phyloP scores from a whole-genome alignment of 2,113 vertebrate species.

The Platycercus adscitus region DNA sequence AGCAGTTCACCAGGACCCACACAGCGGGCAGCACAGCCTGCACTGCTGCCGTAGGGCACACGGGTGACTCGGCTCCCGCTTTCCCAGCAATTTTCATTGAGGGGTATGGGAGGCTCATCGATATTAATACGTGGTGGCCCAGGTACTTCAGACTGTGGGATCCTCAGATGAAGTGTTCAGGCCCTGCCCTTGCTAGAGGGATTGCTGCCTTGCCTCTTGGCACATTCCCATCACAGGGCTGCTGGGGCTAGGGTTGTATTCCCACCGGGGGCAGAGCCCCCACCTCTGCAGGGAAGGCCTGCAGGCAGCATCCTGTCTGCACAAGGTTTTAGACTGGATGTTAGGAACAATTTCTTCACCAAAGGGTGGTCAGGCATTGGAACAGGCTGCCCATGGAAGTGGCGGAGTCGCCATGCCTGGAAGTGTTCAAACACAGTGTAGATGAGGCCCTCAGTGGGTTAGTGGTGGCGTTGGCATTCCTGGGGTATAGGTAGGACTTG shows the following conservation, averaged over 20 bases:
- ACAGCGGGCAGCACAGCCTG: background rate
- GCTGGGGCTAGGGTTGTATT: background rate
- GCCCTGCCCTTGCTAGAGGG: fast-evolving
- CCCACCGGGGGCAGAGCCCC: background rate
- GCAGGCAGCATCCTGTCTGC: background rate
- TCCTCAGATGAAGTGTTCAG: too few relatives aligned
- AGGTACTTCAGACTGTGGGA: background rate
- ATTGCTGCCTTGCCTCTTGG: background rate
- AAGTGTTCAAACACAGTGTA: background rate
- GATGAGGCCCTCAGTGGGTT: background rate
- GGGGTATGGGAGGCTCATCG: fast-evolving
- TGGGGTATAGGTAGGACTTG: background rate
- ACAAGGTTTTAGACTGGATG: background rate
- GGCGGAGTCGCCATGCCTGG: background rate
- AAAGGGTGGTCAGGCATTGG: background rate
- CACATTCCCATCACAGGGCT: background rate
- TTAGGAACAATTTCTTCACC: background rate
- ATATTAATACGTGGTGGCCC: fast-evolving
- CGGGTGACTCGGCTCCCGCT: background rate
- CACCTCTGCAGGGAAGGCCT: background rate
- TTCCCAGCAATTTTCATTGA: background rate
- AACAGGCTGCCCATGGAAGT: background rate
- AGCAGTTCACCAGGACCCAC: background rate
- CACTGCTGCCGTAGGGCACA: background rate
- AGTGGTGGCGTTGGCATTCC: background rate